These are phyloP conservation scores for Porites lutea DNA, from an alignment of 64 coral and sea anemone genomes.

Conservation along the genomic window DNA sequence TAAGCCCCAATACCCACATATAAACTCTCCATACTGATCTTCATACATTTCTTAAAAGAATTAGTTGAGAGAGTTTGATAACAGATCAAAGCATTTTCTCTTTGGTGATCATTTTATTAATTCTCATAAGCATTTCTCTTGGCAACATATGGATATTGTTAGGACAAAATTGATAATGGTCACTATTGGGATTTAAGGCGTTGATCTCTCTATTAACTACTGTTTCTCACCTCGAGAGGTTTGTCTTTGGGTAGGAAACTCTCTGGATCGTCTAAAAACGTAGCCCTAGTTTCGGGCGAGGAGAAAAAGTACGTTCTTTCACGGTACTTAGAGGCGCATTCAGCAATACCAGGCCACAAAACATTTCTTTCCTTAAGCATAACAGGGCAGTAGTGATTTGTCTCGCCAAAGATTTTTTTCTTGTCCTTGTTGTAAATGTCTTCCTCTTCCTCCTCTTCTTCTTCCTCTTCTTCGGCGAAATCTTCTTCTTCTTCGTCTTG, in stretches of 20 bases:
- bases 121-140: too few relatives aligned
- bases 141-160: too few relatives aligned
- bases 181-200: too few relatives aligned
- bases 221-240: constrained; percentile 77
- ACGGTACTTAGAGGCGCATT: constrained; percentile 92
- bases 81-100: too few relatives aligned
- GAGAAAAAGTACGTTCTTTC: constrained; percentile 95
- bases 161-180: too few relatives aligned
- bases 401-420: constrained; percentile 91
- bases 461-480: constrained; percentile 91
- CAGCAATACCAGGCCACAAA: constrained; percentile 82
- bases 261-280: constrained; percentile 81
- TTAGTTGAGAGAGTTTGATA: too few relatives aligned
- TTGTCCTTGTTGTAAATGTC: constrained; percentile 86
- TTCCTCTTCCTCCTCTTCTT: constrained; percentile 84
- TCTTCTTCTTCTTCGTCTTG: constrained; percentile 99
- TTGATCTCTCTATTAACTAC: too few relatives aligned
- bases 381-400: constrained; percentile 94
- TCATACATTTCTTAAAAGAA: too few relatives aligned
- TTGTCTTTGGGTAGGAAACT: constrained; percentile 65
- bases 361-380: constrained; percentile 94
- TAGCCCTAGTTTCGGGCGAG: constrained; percentile 52
- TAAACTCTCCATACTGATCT: too few relatives aligned
- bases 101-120: too few relatives aligned
- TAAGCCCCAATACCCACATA: too few relatives aligned